Base-by-base conservation (phyloP, 2,113 vertebrate species). In the Pteropus alecto region DNA sequence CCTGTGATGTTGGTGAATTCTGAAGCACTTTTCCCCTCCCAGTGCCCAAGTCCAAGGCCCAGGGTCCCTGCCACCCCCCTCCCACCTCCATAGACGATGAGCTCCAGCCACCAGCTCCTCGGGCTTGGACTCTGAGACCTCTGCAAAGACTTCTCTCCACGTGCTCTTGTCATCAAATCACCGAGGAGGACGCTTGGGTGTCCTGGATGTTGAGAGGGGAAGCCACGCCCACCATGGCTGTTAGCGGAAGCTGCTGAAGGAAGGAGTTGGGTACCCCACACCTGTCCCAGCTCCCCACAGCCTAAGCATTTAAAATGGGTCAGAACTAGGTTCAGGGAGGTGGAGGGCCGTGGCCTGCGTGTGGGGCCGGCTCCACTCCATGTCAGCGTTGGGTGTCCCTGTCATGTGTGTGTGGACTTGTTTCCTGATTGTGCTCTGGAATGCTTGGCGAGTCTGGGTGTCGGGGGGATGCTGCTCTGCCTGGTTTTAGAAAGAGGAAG, bases 1-100 rank as follows among this genome's bases (percentile, higher is more conserved):
- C 63, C 68, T 87, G 83, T 60, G 87, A 94, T 43, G 76, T 70
- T 56, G 77, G 56, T 8, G 22, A 61, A 38, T 54, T 51, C 30
- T 13, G 70, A 91, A 96, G 61, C 86, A 91, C 87, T 77, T 79
- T 54, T 26, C 15, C 19, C 28, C 70, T 93, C 56, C 38, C 4
- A 9, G 51, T 33, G 58, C 87, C 88, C 68, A 5, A 79, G 60
- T 70, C 68, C 46, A 30, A 61, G 33, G 65, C 24, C 26, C 19
- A 2, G 14, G 81, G 19, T 5, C 11, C 11, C 22, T 16, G 51
- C 51, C 63, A 22, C 26, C 18, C 13, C 46, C 13, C 15, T 4
- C 6, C 76, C 21, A 12, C 6, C 30, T 10, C 21, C 63, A 12
- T 3, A 43, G 63, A 87, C 65, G 0, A 41, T 18, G 15, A 76